phyloP scores from a whole-genome alignment of 2,888 invertebrate genomes.

The Sphaerophoria rueppellii region DNA sequence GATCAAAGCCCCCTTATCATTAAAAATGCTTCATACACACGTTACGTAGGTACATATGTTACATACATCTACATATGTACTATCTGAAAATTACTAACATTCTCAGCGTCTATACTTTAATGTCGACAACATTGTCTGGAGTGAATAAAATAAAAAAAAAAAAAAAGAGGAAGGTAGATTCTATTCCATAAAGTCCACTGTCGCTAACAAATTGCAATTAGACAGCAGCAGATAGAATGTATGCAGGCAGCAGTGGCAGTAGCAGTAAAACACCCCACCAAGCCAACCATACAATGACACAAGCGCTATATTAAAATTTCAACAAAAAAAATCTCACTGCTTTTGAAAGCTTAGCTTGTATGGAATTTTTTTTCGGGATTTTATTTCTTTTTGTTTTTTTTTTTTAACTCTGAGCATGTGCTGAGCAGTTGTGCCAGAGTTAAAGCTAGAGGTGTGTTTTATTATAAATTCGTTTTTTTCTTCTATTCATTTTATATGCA shows the following conservation, averaged over 20 bases:
- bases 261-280: not conserved
- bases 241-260: constrained; percentile 32
- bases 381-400: not conserved
- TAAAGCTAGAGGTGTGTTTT: constrained; percentile 34
- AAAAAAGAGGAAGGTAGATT: constrained; percentile 15
- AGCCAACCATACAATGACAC: constrained; percentile 32
- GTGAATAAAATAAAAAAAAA: constrained; percentile 19
- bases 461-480: constrained; percentile 33
- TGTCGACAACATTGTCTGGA: too few species aligned
- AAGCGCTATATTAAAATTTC: constrained; percentile 23
- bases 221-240: constrained; percentile 39
- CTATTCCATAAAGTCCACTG: constrained; percentile 21
- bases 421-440: constrained; percentile 28
- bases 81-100: too few species aligned
- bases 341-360: constrained; percentile 38
- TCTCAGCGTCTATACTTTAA: too few species aligned
- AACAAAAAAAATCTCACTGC: constrained; percentile 20
- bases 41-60: constrained; percentile 1
- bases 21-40: constrained; percentile 31
- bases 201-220: constrained; percentile 59
- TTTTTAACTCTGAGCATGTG: constrained; percentile 55
- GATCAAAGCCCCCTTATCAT: constrained; percentile 66
- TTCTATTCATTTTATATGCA: constrained; percentile 58
- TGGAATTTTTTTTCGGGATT: constrained; percentile 24
- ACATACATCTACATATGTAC: not conserved